These are phyloP conservation scores for Perccottus glenii DNA, from an alignment of 2,113 vertebrate genomes.

Conservation along the genomic window DNA sequence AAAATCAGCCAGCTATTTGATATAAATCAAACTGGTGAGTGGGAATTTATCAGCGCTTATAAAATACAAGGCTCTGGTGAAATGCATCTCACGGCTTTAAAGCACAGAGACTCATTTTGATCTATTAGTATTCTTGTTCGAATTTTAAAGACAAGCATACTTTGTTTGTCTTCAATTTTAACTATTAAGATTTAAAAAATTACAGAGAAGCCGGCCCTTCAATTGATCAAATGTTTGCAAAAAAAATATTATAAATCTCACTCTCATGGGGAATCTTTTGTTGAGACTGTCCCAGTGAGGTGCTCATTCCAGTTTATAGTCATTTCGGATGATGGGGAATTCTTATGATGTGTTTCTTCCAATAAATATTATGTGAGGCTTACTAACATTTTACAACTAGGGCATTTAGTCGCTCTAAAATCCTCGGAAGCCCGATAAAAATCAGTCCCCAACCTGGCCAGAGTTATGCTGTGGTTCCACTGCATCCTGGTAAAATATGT, in stretches of 20 bases:
- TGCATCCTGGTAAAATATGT: no score
- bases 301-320: neutral
- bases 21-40: slow-evolving; percentile 27
- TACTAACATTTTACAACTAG: slow-evolving; percentile 1
- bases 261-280: neutral
- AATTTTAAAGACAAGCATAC: neutral
- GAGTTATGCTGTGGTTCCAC: no score
- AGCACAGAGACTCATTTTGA: neutral
- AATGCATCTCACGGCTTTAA: slow-evolving; percentile 18
- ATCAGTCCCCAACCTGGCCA: no score
- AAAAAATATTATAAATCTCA: neutral
- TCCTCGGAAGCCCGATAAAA: neutral
- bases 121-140: slow-evolving; percentile 11
- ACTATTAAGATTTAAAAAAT: neutral
- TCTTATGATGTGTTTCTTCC: slow-evolving; percentile 6
- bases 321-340: slow-evolving; percentile 4
- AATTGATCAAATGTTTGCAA: neutral
- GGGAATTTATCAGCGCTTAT: slow-evolving; percentile 32
- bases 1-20: slow-evolving; percentile 35
- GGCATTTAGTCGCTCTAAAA: neutral
- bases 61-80: slow-evolving; percentile 24
- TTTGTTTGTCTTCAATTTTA: neutral
- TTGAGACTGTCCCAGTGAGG: neutral
- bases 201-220: neutral
- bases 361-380: slow-evolving; percentile 12